Base-by-base conservation (phyloP, 2,888 invertebrate species). In the Stenichneumon culpator region DNA sequence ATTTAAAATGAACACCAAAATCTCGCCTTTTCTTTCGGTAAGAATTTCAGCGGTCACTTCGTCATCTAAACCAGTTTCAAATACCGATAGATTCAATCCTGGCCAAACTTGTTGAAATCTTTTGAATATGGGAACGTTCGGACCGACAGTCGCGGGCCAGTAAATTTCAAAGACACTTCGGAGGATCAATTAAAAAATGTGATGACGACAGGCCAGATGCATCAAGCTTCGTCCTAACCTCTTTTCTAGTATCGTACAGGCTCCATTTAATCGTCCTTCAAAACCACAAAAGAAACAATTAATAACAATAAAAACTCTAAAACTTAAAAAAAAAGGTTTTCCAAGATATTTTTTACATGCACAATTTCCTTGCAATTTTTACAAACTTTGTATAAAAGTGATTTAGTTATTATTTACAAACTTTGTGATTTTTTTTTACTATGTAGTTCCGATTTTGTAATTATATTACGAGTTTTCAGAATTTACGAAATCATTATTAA, bases 191-290 rank as follows among this genome's bases (percentile, higher is more conserved):
- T 79, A 57, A 39, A 28, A 57, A 1, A 79, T 44, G 39, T 79
- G 69, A 32, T 79, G 79, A 3, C 79, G 69, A 36, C 57, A 79
- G n/a, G 79, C 57, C 16, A 79, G 22, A 28, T n/a, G 19, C 16
- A 79, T n/a, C 32, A 79, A 52, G 14, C 9, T 36, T 36, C 54
- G 28, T 16, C 69, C 39, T 19, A 79, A 68, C n/a, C 28, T 9
- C 50, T 52, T 36, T 68, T 44, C 2, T 44, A 44, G 44, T 11
- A 9, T 44, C 14, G 44, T 14, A 44, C 44, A 44, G 14, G 44
- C 44, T 44, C 44, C 0, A 14, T 44, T 44, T 11, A 44, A 44
- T 44, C 44, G 44, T 44, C 44, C 44, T 44, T 11, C 11, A 14
- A 44, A 44, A 44, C 9, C 2, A 9, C 6, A 14, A 44, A 5